These are phyloP conservation scores for Batillaria attramentaria DNA, from an alignment of 1,140 invertebrate species.

Conservation along the genomic window DNA sequence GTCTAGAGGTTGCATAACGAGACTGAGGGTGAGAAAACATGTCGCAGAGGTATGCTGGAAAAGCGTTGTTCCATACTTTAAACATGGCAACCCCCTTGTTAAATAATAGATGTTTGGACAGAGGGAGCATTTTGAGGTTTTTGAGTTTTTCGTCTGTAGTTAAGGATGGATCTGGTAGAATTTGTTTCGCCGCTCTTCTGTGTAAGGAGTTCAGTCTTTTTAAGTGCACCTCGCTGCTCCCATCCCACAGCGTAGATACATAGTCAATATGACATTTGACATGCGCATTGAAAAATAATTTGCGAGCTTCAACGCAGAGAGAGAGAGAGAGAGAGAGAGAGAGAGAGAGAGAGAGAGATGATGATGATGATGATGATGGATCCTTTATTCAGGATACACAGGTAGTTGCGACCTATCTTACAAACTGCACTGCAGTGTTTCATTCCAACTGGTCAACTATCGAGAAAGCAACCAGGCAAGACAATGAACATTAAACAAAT, in stretches of 20 bases:
- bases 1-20: too few relatives aligned
- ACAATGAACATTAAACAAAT: background rate
- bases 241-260: background rate
- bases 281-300: too few relatives aligned
- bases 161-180: too few relatives aligned
- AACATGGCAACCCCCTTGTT: too few relatives aligned
- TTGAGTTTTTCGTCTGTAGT: too few relatives aligned
- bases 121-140: too few relatives aligned
- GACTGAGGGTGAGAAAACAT: too few relatives aligned
- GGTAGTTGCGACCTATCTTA: background rate
- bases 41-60: too few relatives aligned
- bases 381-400: background rate
- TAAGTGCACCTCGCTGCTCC: background rate
- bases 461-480: background rate
- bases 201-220: background rate
- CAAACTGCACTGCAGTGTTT: background rate
- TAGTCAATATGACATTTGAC: background rate
- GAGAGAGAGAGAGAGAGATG: background rate
- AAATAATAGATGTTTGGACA: too few relatives aligned
- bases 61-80: too few relatives aligned
- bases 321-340: slow-evolving; percentile 23
- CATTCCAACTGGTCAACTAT: background rate
- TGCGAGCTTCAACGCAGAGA: too few relatives aligned
- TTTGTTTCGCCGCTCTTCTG: background rate
- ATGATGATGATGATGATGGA: background rate